These are phyloP conservation scores for Irena cyanogastra DNA, from an alignment of 2,113 vertebrate genomes.

Conservation along the genomic window DNA sequence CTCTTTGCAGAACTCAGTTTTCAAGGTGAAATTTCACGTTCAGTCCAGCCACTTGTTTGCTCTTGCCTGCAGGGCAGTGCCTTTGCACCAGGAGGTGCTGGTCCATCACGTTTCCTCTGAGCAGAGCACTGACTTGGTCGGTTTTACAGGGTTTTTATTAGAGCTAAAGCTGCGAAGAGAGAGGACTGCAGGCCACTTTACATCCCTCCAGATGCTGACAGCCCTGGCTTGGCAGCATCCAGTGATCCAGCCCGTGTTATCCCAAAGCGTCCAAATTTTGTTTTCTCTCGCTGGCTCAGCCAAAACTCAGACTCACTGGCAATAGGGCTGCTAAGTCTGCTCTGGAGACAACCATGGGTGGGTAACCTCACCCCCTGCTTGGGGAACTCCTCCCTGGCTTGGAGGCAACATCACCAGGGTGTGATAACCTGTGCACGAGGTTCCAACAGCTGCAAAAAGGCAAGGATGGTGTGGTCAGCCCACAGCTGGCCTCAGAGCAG, in stretches of 20 bases:
- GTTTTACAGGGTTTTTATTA: neutral
- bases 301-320: neutral
- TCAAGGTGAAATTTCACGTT: neutral
- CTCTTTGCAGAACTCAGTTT: neutral
- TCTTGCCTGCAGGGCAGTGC: neutral
- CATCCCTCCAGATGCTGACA: neutral
- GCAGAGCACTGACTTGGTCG: neutral
- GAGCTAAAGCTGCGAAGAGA: neutral
- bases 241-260: neutral
- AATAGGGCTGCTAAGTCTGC: neutral
- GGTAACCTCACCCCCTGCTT: neutral
- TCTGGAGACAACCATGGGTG: neutral
- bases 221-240: neutral
- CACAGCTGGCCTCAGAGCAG: neutral
- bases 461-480: neutral
- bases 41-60: neutral
- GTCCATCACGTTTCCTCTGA: neutral
- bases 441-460: neutral
- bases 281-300: neutral
- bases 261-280: neutral
- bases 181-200: neutral
- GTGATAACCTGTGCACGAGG: neutral
- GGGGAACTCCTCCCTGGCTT: accelerated
- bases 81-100: slow-evolving; percentile 17
- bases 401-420: neutral